phyloP scores from a whole-genome alignment of 2,888 invertebrate genomes.

The Epistrophe grossulariae region DNA sequence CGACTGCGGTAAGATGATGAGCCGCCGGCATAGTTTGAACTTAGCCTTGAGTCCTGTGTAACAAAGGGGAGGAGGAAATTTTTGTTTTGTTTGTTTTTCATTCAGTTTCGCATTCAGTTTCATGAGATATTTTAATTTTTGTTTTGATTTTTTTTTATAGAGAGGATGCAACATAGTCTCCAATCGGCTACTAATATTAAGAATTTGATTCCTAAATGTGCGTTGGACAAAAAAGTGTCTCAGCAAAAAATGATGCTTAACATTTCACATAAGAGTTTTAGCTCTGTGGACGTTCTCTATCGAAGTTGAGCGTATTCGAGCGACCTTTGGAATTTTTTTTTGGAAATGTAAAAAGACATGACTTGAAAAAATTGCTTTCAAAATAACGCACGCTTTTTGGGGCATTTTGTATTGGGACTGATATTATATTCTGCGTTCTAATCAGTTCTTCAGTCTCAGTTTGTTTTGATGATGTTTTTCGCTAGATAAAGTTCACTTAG shows the following conservation, averaged over 20 bases:
- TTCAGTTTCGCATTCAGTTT: conserved; percentile 68
- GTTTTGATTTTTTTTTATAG: conserved; percentile 29
- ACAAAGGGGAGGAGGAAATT: conserved; percentile 77
- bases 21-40: conserved; percentile 79
- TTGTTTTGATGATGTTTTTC: conserved; percentile 47
- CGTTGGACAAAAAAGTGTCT: conserved; percentile 54
- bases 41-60: conserved; percentile 78
- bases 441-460: conserved; percentile 55
- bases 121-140: conserved; percentile 52
- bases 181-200: conserved; percentile 46
- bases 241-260: conserved; percentile 58
- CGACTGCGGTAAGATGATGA: conserved; percentile 83
- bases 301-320: conserved; percentile 47
- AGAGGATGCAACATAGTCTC: conserved; percentile 66
- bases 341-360: conserved; percentile 59
- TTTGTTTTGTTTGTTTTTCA: conserved; percentile 76
- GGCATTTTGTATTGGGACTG: conserved; percentile 51
- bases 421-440: conserved; percentile 46
- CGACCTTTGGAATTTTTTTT: conserved; percentile 37
- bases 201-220: conserved; percentile 62
- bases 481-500: conserved; percentile 66
- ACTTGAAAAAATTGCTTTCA: conserved; percentile 58
- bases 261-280: conserved; percentile 27
- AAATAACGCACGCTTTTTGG: conserved; percentile 39
- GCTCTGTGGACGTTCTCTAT: conserved; percentile 39